phyloP scores from a whole-genome alignment of 1,140 invertebrate species.

The Pogonus chalceus region DNA sequence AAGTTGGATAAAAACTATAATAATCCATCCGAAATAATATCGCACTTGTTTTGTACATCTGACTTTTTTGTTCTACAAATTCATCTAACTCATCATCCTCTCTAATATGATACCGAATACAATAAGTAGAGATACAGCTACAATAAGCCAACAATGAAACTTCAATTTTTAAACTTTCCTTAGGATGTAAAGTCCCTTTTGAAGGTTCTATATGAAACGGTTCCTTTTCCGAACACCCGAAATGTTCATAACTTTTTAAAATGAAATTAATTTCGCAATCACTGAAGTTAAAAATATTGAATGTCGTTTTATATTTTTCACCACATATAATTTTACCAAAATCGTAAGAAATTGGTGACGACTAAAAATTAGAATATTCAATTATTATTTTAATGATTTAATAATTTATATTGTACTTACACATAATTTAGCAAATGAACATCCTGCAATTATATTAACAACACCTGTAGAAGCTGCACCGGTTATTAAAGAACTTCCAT shows the following conservation, averaged over 20 bases:
- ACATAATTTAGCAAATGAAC: slow-evolving; percentile 21
- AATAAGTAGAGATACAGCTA: background rate
- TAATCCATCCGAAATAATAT: background rate
- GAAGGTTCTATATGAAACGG: background rate
- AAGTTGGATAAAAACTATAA: background rate
- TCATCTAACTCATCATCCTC: background rate
- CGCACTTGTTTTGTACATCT: background rate
- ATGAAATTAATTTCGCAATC: background rate
- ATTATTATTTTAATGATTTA: slow-evolving; percentile 6
- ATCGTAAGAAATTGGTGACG: slow-evolving; percentile 15
- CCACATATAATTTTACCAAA: slow-evolving; percentile 13
- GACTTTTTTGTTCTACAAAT: background rate
- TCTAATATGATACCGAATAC: background rate
- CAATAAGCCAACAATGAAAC: background rate
- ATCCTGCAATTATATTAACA: slow-evolving; percentile 15
- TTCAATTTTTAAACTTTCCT: background rate
- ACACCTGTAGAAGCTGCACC: slow-evolving; percentile 16
- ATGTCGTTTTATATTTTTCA: slow-evolving; percentile 7
- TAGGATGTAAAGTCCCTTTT: background rate
- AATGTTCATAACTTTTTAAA: background rate
- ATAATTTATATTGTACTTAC: slow-evolving; percentile 13
- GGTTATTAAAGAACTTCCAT: background rate
- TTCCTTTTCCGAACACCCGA: background rate
- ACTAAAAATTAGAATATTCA: slow-evolving; percentile 12
- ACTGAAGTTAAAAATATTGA: slow-evolving; percentile 22